These are phyloP conservation scores for Drosophila parthenogenetica DNA, from an alignment of 2,888 invertebrate species.

Conservation along the genomic window DNA sequence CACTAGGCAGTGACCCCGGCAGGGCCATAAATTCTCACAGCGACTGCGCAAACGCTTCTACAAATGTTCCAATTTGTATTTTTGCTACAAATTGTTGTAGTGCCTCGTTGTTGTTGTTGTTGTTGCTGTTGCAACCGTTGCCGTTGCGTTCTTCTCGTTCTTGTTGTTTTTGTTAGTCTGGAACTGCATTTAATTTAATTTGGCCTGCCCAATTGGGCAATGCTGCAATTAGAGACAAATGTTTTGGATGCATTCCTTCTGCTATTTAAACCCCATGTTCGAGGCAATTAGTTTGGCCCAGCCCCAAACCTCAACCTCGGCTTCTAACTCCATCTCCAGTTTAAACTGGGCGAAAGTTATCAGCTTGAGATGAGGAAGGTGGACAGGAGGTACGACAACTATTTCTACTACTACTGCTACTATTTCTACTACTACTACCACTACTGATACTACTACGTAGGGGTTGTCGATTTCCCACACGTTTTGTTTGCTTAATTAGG, in stretches of 20 bases:
- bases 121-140: slow-evolving; percentile 28
- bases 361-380: slow-evolving; percentile 21
- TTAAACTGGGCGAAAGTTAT: slow-evolving; percentile 68
- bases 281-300: slow-evolving; percentile 72
- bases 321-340: not conserved
- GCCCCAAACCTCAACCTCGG: slow-evolving; percentile 25
- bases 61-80: slow-evolving; percentile 82
- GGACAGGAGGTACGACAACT: not conserved
- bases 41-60: slow-evolving; percentile 49
- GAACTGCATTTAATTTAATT: slow-evolving; percentile 78
- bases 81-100: slow-evolving; percentile 77
- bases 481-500: slow-evolving; percentile 79
- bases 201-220: slow-evolving; percentile 79
- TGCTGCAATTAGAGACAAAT: slow-evolving; percentile 80
- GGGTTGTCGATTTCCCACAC: slow-evolving; percentile 69
- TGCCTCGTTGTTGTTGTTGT: slow-evolving; percentile 24
- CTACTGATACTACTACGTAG: slow-evolving; percentile 9
- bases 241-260: slow-evolving; percentile 75
- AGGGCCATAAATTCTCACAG: slow-evolving; percentile 81
- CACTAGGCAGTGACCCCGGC: slow-evolving; percentile 73
- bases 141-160: slow-evolving; percentile 30
- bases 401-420: not conserved
- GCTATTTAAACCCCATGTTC: slow-evolving; percentile 75
- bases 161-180: slow-evolving; percentile 52
- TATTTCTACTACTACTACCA: not conserved